A percentile compares a stretch with the other conserved stretches of the same genome.
phyloP scores from a whole-genome alignment of 2,888 invertebrate genomes.

The Anoplius nigerrimus region DNA sequence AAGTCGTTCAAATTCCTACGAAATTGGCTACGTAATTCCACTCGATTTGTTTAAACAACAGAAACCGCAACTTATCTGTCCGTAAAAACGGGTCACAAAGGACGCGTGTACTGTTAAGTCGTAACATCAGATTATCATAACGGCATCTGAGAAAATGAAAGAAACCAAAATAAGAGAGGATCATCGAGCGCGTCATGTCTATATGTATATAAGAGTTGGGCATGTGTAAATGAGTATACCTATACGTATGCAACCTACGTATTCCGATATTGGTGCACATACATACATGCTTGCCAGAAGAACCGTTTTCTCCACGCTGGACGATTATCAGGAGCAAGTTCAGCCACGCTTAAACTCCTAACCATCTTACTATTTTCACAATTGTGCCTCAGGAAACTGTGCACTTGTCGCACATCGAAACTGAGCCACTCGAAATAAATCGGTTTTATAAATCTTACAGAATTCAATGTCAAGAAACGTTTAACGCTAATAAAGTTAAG shows the following conservation, averaged over 20 bases:
- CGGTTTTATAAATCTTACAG: no score
- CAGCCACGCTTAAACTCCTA: conserved; percentile 52
- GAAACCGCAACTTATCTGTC: no score
- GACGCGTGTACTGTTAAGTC: conserved; percentile 49
- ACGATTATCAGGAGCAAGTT: conserved; percentile 58
- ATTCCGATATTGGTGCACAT: not conserved
- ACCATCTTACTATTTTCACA: conserved; percentile 43
- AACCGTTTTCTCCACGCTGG: conserved; percentile 50
- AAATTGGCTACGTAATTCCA: no score
- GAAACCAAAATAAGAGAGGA: conserved; percentile 52
- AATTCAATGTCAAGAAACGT: no score
- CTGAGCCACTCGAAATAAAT: no score
- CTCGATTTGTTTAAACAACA: no score
- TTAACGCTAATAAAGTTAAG: no score
- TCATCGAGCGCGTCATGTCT: conserved; percentile 18
- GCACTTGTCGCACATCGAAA: no score
- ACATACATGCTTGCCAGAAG: conserved; percentile 3
- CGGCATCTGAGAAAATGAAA: conserved; percentile 58
- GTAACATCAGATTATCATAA: conserved; percentile 59
- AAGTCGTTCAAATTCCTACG: no score
- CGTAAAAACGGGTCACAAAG: not conserved
- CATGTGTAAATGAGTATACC: no score
- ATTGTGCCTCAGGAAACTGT: not conserved
- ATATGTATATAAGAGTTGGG: not conserved
- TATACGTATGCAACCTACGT: conserved; percentile 11